Evolutionary conservation across 2,113 vertebrate species (phyloP).

Genomic region (Ctenodactylus gundi): DNA sequence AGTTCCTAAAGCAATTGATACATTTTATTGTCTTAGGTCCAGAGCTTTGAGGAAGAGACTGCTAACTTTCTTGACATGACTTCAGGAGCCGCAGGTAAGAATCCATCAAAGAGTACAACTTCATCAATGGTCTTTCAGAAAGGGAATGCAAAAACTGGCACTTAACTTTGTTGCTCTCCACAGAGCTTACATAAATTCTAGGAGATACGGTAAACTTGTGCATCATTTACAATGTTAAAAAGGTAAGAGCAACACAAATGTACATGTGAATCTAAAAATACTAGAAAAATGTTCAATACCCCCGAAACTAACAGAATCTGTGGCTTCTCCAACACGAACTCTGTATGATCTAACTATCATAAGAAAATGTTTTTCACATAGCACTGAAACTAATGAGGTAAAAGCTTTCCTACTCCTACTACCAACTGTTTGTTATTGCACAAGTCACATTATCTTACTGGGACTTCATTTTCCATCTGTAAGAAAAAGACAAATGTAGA

Average conservation of each 20-base stretch:
- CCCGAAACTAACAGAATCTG: background rate
- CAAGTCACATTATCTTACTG: background rate
- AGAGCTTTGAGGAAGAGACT: slow-evolving; percentile 82
- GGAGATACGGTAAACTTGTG: background rate
- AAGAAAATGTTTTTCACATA: background rate
- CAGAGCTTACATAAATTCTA: background rate
- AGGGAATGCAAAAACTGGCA: background rate
- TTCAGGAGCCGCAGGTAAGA: slow-evolving; percentile 74
- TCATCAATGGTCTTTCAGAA: background rate
- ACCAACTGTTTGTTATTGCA: background rate
- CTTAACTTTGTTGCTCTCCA: background rate
- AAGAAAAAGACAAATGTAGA: background rate
- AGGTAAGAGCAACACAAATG: background rate
- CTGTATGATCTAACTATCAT: background rate
- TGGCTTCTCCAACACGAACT: background rate
- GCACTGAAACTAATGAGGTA: background rate
- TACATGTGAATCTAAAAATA: slow-evolving; percentile 1
- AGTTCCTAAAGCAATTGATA: background rate
- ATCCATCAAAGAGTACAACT: background rate
- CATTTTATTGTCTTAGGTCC: slow-evolving; percentile 74
- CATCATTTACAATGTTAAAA: background rate
- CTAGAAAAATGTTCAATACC: background rate
- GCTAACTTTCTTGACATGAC: slow-evolving; percentile 61
- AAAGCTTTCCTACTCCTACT: background rate
- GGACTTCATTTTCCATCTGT: background rate